Conservation (phyloP, 2,113 vertebrate genomes). For the Toxotes chatareus region DNA sequence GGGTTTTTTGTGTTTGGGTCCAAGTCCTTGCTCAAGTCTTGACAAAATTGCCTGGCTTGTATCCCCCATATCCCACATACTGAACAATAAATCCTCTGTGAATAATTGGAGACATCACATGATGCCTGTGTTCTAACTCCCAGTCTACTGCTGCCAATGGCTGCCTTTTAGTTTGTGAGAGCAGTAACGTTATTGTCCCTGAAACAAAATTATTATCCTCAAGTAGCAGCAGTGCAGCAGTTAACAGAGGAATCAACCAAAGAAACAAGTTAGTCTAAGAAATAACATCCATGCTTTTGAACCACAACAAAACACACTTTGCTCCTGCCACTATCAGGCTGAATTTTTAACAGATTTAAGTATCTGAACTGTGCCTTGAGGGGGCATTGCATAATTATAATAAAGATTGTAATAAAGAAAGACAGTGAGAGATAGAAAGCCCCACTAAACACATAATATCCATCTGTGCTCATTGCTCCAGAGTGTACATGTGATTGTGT, state of each 20-base stretch:
- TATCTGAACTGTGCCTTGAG: constrained; percentile 57
- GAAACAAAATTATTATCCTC: constrained; percentile 14
- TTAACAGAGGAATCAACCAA: constrained; percentile 24
- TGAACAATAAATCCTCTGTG: constrained; percentile 38
- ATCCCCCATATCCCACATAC: not conserved
- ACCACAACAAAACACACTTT: constrained; percentile 2
- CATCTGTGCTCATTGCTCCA: constrained; percentile 57
- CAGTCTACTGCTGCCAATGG: constrained; percentile 13
- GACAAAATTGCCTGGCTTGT: not conserved
- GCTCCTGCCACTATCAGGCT: not conserved
- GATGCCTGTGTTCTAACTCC: constrained; percentile 19
- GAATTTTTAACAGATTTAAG: constrained; percentile 15
- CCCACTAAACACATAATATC: constrained; percentile 54
- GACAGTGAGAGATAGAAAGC: constrained; percentile 46
- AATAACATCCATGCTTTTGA: constrained; percentile 6
- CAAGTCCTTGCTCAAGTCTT: too few relatives aligned
- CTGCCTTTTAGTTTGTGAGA: constrained; percentile 28
- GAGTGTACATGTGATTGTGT: not conserved
- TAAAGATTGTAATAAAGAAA: constrained; percentile 55
- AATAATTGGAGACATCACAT: constrained; percentile 42
- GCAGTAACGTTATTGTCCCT: constrained; percentile 18
- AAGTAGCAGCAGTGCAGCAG: not conserved
- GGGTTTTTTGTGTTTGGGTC: too few relatives aligned
- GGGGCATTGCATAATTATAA: constrained; percentile 46
- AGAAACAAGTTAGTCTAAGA: not conserved